Percentiles rank a stretch among this genome's conserved stretches.
Conservation (phyloP, 2,113 vertebrate genomes). For the Pollimyrus isidori region DNA sequence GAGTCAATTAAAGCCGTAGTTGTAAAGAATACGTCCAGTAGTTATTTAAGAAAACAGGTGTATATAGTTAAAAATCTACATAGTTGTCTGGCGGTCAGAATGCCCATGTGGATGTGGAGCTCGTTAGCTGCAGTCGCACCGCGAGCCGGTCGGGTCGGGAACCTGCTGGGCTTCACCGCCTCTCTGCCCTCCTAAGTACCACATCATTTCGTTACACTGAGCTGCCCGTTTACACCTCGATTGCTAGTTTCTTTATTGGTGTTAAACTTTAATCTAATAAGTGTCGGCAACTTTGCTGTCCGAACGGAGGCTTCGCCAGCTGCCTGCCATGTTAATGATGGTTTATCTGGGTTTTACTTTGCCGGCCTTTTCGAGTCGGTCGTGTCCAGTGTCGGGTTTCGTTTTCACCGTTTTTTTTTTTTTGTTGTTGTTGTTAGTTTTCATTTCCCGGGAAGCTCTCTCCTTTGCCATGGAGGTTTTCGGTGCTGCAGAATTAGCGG, state of each 20-base stretch:
- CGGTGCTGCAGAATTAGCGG: not conserved
- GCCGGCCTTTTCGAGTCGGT: not conserved
- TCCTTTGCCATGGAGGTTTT: not conserved
- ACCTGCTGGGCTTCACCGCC: not conserved
- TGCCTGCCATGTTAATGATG: not conserved
- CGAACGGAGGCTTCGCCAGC: not conserved
- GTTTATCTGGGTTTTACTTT: not conserved
- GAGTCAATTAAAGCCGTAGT: too few relatives aligned
- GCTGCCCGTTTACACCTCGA: not conserved
- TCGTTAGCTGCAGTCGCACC: not conserved
- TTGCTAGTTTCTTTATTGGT: not conserved
- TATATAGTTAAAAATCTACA: not conserved
- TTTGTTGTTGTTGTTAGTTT: not conserved
- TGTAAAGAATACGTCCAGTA: not conserved
- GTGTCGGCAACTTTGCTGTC: not conserved
- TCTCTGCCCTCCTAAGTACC: not conserved
- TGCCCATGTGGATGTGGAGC: not conserved
- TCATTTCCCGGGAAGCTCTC: not conserved
- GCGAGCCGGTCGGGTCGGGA: not conserved
- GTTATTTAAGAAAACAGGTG: not conserved
- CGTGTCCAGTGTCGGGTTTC: not conserved
- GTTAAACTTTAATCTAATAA: not conserved
- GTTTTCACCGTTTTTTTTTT: not conserved
- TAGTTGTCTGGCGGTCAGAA: not conserved
- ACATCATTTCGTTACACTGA: too few relatives aligned